These are phyloP conservation scores for Aegotheles bennettii DNA, from an alignment of 2,113 vertebrate genomes.

Conservation along the genomic window DNA sequence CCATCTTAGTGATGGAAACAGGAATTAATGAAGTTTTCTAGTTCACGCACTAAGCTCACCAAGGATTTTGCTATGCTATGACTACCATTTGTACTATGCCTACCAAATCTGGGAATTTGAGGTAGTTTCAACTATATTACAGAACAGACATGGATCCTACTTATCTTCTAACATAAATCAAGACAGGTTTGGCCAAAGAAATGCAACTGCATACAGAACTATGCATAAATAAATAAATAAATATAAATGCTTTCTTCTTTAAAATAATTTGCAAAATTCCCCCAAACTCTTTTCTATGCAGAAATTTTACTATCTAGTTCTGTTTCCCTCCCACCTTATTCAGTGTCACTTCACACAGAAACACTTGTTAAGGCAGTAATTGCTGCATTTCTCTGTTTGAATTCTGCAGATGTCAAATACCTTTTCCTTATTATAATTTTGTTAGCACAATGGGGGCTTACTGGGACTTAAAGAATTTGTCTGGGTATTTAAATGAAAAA, in stretches of 20 bases:
- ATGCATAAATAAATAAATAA: not conserved
- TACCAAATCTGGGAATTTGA: not conserved
- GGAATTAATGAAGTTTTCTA: not conserved
- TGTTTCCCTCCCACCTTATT: not conserved
- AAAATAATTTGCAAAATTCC: not conserved
- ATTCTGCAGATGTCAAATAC: not conserved
- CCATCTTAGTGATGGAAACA: not conserved
- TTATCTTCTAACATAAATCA: not conserved
- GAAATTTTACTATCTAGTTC: not conserved
- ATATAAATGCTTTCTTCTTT: not conserved
- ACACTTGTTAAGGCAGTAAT: not conserved
- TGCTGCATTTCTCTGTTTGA: not conserved
- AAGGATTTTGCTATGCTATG: not conserved
- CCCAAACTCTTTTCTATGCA: not conserved
- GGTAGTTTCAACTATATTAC: not conserved
- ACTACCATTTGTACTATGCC: not conserved
- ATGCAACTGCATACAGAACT: fast-evolving
- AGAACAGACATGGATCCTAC: not conserved
- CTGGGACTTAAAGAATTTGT: not conserved
- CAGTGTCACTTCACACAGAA: not conserved
- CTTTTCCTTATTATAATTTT: not conserved
- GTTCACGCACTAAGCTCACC: not conserved
- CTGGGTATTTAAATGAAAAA: not conserved
- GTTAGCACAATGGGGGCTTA: not conserved
- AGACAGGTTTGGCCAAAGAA: not conserved